A percentile compares a stretch with the other conserved stretches of the same genome.
Conservation (phyloP, 2,888 invertebrate species). For the Colostygia pectinataria region DNA sequence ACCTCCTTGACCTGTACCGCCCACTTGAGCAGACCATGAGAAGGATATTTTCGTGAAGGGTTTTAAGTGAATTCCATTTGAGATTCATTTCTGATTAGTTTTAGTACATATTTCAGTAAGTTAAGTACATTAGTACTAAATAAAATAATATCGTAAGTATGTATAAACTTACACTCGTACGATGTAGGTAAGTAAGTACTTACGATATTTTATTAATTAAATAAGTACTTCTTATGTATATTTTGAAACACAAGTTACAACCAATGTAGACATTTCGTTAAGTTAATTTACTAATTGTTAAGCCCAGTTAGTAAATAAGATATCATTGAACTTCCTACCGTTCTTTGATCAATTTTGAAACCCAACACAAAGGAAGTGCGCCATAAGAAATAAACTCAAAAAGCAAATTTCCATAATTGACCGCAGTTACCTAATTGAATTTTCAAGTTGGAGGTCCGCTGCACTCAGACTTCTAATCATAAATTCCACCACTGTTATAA, state of each 20-base stretch:
- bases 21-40: constrained; percentile 31
- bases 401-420: constrained; percentile 37
- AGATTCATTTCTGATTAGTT: not conserved
- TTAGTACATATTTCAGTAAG: too few relatives aligned
- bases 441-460: constrained; percentile 50
- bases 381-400: constrained; percentile 21
- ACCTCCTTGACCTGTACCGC: constrained; percentile 15
- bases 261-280: too few relatives aligned
- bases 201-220: too few relatives aligned
- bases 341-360: constrained; percentile 15
- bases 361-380: constrained; percentile 17
- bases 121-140: too few relatives aligned
- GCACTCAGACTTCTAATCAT: constrained; percentile 58
- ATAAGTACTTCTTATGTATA: too few relatives aligned
- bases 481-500: constrained; percentile 61
- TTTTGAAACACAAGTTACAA: too few relatives aligned
- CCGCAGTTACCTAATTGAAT: constrained; percentile 53
- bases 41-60: constrained; percentile 8
- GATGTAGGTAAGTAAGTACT: too few relatives aligned
- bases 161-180: too few relatives aligned
- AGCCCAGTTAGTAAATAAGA: not conserved
- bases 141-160: too few relatives aligned
- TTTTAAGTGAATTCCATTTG: not conserved
- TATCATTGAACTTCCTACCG: not conserved
- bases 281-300: not conserved